Conservation (phyloP, 2,113 vertebrate species). For the Notothenia coriiceps region DNA sequence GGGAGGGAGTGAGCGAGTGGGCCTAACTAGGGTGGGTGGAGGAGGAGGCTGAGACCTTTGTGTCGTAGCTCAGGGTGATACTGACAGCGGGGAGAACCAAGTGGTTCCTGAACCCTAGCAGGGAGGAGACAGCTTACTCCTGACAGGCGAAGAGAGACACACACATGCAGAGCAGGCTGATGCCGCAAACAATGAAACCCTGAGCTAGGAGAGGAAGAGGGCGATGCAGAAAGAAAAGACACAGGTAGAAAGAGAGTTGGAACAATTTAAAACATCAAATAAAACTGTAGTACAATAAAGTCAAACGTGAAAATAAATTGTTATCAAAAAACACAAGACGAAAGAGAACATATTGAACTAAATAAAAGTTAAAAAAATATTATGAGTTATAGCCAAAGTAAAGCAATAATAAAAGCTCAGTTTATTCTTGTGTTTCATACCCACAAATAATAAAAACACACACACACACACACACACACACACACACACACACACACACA, state of each 20-base stretch:
- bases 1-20: slow-evolving; percentile 62
- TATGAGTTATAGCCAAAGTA: no score
- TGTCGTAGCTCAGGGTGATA: slow-evolving; percentile 78
- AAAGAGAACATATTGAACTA: neutral
- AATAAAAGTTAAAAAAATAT: slow-evolving; percentile 19
- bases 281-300: neutral
- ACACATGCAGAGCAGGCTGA: slow-evolving; percentile 27
- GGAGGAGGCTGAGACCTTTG: slow-evolving; percentile 73
- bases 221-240: slow-evolving; percentile 3
- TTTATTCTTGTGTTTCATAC: neutral
- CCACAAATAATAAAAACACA: neutral
- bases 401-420: neutral
- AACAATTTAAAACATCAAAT: neutral
- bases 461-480: slow-evolving; percentile 55
- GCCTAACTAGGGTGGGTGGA: slow-evolving; percentile 67
- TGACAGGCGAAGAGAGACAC: slow-evolving; percentile 34
- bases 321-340: neutral
- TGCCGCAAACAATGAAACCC: neutral
- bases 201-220: slow-evolving; percentile 12
- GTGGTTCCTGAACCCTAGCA: slow-evolving; percentile 56
- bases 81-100: slow-evolving; percentile 71
- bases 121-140: slow-evolving; percentile 52
- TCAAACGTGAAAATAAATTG: neutral
- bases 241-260: neutral
- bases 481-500: neutral